Evolutionary conservation across 2,888 invertebrate species (phyloP).

Genomic region (Seira sanloemensis): DNA sequence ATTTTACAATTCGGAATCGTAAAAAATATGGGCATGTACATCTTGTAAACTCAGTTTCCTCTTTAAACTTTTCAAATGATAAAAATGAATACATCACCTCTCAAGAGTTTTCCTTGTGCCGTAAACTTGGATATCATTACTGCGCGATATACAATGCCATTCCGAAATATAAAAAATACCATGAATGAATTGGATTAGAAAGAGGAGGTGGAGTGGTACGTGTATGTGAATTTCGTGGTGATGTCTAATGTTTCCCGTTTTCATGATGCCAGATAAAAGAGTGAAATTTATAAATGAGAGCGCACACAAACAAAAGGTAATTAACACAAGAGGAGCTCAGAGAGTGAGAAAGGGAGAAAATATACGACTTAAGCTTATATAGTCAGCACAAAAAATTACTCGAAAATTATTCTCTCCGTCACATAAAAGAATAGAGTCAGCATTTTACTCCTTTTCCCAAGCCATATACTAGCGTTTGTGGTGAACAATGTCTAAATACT

Average conservation of each 20-base stretch:
- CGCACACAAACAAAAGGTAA: slow-evolving; percentile 56
- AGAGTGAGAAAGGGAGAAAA: slow-evolving; percentile 36
- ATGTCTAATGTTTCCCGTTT: not conserved
- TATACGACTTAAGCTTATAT: slow-evolving; percentile 31
- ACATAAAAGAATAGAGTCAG: not conserved
- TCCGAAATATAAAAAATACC: slow-evolving; percentile 8
- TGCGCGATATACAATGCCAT: not conserved
- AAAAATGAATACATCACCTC: not conserved
- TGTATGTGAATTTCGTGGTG: not conserved
- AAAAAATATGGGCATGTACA: not conserved
- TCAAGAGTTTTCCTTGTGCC: not conserved
- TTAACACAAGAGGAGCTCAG: slow-evolving; percentile 34
- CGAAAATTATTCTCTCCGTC: slow-evolving; percentile 38
- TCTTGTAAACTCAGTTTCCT: no score
- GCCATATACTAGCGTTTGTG: not conserved
- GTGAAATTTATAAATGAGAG: slow-evolving; percentile 51
- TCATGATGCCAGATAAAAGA: slow-evolving; percentile 9
- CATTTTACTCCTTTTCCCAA: not conserved
- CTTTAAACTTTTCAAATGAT: not conserved
- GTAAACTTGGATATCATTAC: not conserved
- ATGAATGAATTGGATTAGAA: slow-evolving; percentile 55
- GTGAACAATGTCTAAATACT: not conserved
- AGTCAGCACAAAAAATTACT: slow-evolving; percentile 45
- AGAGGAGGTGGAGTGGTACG: slow-evolving; percentile 39
- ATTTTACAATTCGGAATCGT: not conserved